Conservation (phyloP, 2,888 invertebrate genomes). For the Leptinotarsa haldemani region DNA sequence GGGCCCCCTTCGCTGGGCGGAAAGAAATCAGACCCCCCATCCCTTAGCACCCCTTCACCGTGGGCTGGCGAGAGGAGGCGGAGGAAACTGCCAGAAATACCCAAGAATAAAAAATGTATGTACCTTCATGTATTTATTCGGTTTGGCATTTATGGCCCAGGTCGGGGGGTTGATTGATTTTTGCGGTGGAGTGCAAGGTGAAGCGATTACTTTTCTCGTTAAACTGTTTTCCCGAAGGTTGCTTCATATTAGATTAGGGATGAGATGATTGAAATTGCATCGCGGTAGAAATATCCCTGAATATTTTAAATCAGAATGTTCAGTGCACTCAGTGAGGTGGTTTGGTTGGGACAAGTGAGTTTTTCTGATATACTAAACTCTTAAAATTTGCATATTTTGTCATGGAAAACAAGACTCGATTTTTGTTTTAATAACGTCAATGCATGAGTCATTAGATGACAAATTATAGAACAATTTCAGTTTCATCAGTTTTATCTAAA, state of each 20-base stretch:
- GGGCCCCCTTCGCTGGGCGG: slow-evolving; percentile 40
- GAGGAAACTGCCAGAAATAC: slow-evolving; percentile 89
- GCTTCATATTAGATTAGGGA: slow-evolving; percentile 7
- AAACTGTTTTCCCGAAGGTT: background rate
- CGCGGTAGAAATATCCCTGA: background rate
- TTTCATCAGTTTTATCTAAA: too few species aligned
- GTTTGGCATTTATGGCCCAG: slow-evolving; percentile 2
- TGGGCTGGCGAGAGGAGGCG: slow-evolving; percentile 74
- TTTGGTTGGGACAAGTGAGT: background rate
- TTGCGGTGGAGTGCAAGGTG: background rate
- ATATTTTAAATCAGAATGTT: background rate
- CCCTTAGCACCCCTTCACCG: slow-evolving; percentile 44
- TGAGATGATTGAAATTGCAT: background rate
- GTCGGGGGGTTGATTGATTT: slow-evolving; percentile 27
- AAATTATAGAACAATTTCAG: too few species aligned
- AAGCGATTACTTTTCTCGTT: background rate
- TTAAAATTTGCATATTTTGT: too few species aligned
- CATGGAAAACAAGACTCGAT: too few species aligned
- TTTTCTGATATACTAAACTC: background rate
- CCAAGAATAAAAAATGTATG: slow-evolving; percentile 89
- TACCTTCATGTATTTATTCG: slow-evolving; percentile 26
- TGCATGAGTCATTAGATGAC: too few species aligned
- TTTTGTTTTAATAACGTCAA: too few species aligned
- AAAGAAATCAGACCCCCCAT: slow-evolving; percentile 37
- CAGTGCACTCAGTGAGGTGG: background rate